Evolutionary conservation across 1,140 invertebrate species (phyloP).

Genomic region (Drosophila lacertosa): DNA sequence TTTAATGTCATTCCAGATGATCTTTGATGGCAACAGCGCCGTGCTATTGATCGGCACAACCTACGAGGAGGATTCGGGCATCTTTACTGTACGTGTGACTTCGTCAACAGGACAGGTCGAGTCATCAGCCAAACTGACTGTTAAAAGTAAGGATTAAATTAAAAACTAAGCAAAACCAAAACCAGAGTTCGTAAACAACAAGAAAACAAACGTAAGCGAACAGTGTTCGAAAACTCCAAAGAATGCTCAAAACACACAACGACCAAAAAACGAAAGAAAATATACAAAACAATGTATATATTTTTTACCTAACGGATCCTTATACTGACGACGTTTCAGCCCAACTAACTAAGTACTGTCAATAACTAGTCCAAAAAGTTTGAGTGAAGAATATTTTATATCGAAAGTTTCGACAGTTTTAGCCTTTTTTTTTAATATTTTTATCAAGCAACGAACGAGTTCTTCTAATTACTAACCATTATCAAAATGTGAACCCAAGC

Average conservation of each 20-base stretch:
- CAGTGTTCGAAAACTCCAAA: slow-evolving; percentile 73
- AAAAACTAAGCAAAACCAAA: slow-evolving; percentile 74
- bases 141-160: slow-evolving; percentile 98
- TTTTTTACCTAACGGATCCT: slow-evolving; percentile 57
- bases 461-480: slow-evolving; percentile 71
- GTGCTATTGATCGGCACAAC: slow-evolving; percentile 95
- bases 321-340: slow-evolving; percentile 66
- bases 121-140: slow-evolving; percentile 95
- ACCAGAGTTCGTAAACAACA: slow-evolving; percentile 68
- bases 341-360: slow-evolving; percentile 51
- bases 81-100: slow-evolving; percentile 95
- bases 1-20: slow-evolving; percentile 89
- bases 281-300: slow-evolving; percentile 38
- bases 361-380: slow-evolving; percentile 76
- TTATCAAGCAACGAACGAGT: slow-evolving; percentile 60
- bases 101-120: slow-evolving; percentile 96
- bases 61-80: slow-evolving; percentile 96
- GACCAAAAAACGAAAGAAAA: slow-evolving; percentile 38
- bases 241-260: slow-evolving; percentile 71
- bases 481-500: slow-evolving; percentile 63
- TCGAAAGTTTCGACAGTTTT: slow-evolving; percentile 50
- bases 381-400: slow-evolving; percentile 71
- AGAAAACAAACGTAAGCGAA: slow-evolving; percentile 70
- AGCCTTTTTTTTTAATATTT: slow-evolving; percentile 29
- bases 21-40: slow-evolving; percentile 94